These are phyloP conservation scores for Thymelicus sylvestris DNA, from an alignment of 2,888 invertebrate genomes.

Conservation along the genomic window DNA sequence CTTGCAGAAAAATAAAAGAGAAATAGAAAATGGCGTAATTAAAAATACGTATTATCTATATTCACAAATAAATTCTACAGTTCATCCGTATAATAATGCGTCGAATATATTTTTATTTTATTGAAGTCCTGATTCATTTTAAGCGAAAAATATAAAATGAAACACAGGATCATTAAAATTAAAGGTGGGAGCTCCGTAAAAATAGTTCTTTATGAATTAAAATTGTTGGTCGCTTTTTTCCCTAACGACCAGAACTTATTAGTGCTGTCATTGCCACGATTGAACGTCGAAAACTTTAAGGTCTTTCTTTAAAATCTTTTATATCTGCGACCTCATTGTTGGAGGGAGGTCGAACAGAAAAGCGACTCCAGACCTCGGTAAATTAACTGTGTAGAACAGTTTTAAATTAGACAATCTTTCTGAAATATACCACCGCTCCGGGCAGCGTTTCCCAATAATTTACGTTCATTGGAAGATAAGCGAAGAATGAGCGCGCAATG, in stretches of 20 bases:
- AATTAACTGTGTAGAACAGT: constrained; percentile 65
- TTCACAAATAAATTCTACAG: background rate
- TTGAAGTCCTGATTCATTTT: background rate
- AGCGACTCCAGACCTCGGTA: constrained; percentile 37
- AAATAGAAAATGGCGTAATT: background rate
- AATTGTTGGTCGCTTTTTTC: background rate
- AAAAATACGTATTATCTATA: background rate
- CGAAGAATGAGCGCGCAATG: constrained; percentile 54
- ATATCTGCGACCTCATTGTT: constrained; percentile 42
- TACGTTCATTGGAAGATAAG: constrained; percentile 80
- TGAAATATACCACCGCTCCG: constrained; percentile 70
- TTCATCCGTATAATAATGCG: background rate
- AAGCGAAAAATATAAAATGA: background rate
- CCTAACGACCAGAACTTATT: constrained; percentile 38
- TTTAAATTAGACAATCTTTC: constrained; percentile 80
- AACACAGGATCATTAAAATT: constrained; percentile 3
- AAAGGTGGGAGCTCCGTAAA: background rate
- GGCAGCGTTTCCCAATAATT: constrained; percentile 72
- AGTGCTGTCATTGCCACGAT: constrained; percentile 41
- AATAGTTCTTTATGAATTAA: constrained; percentile 4
- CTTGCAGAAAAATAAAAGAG: background rate
- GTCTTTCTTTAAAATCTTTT: constrained; percentile 42
- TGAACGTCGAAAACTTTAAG: constrained; percentile 39
- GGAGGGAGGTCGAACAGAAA: constrained; percentile 37
- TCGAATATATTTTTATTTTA: background rate